Conservation (phyloP, 2,113 vertebrate species). For the Microcebus murinus region DNA sequence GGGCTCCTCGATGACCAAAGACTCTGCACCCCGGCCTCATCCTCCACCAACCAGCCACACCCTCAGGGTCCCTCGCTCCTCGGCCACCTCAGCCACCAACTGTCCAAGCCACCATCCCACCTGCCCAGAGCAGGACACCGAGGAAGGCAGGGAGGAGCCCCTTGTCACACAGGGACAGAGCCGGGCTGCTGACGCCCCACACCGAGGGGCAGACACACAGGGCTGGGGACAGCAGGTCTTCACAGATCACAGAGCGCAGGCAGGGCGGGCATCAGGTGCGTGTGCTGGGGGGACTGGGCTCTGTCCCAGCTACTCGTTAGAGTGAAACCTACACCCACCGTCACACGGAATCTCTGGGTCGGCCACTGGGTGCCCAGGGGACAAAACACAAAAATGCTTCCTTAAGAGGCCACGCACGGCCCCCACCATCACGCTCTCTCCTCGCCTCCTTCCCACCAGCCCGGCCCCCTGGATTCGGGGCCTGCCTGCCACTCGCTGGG, state of each 20-base stretch:
- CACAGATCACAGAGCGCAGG: too few relatives aligned
- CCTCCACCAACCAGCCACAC: too few relatives aligned
- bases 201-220: too few relatives aligned
- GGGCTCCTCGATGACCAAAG: accelerated
- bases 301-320: not conserved
- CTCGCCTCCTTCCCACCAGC: not conserved
- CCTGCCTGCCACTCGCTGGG: not conserved
- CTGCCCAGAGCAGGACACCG: not conserved
- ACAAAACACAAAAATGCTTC: not conserved
- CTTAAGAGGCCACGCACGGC: not conserved
- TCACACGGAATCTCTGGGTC: not conserved
- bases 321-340: too few relatives aligned
- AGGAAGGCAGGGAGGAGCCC: not conserved
- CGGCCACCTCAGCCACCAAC: not conserved
- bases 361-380: too few relatives aligned
- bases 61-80: accelerated
- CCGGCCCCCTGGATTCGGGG: not conserved
- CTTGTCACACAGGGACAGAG: too few relatives aligned
- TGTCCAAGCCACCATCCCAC: not conserved
- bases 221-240: too few relatives aligned
- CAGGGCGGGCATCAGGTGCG: too few relatives aligned
- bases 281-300: too few relatives aligned
- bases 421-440: not conserved
- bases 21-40: not conserved
- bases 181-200: too few relatives aligned